Conservation (phyloP, 2,113 vertebrate genomes). For the Pipra filicauda region DNA sequence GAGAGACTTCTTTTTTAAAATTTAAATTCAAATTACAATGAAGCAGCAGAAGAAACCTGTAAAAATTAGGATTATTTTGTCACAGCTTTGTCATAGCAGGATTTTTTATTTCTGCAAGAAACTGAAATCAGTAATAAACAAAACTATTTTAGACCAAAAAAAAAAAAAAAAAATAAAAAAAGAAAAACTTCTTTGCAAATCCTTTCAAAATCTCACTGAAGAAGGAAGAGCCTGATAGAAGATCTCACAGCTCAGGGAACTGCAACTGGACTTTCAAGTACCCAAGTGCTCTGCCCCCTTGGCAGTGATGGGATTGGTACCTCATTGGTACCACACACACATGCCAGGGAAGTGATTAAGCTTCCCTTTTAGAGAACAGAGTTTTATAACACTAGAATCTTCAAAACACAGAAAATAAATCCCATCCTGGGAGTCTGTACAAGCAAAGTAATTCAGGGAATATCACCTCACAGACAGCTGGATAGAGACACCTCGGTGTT, state of each 20-base stretch:
- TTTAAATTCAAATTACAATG: background rate
- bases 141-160: background rate
- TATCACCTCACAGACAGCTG: background rate
- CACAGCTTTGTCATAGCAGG: background rate
- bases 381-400: background rate
- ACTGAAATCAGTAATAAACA: background rate
- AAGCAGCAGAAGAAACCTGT: background rate
- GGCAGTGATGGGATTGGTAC: background rate
- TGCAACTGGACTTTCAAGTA: accelerated
- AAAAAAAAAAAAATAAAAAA: background rate
- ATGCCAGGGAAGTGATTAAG: background rate
- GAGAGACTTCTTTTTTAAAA: background rate
- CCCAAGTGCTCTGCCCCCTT: background rate
- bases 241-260: background rate
- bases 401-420: background rate
- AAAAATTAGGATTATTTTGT: background rate
- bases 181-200: background rate
- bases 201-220: background rate
- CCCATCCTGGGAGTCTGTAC: background rate
- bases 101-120: background rate
- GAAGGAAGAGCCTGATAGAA: background rate
- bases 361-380: background rate
- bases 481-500: background rate
- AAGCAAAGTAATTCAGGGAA: background rate
- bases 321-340: background rate